These are phyloP conservation scores for Gari tellinella DNA, from an alignment of 2,888 invertebrate species.

Conservation along the genomic window DNA sequence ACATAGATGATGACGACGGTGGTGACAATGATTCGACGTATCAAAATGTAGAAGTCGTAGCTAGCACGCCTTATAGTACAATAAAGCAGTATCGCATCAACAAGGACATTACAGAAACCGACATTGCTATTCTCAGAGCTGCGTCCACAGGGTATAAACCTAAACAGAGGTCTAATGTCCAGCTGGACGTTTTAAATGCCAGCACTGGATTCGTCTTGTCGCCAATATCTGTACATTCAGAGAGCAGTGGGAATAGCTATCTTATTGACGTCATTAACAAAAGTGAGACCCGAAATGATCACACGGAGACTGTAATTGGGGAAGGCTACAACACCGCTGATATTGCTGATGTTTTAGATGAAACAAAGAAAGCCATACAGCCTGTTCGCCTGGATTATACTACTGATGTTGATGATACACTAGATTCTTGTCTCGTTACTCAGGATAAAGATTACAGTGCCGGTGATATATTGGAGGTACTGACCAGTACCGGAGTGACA, in stretches of 20 bases:
- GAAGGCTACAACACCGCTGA: conserved; percentile 23
- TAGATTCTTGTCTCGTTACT: conserved; percentile 4
- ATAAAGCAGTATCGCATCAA: conserved; percentile 6
- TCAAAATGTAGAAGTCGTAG: conserved; percentile 9
- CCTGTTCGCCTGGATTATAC: not conserved
- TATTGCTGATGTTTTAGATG: conserved; percentile 25
- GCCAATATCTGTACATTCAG: conserved; percentile 5
- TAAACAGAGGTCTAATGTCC: no score
- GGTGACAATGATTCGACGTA: not conserved
- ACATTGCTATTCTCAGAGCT: no score
- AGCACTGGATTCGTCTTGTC: conserved; percentile 21
- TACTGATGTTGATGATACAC: not conserved
- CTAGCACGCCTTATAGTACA: conserved; percentile 10
- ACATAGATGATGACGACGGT: conserved; percentile 10
- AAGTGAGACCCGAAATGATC: no score
- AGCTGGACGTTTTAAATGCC: conserved; percentile 22
- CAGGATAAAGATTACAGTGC: conserved; percentile 31
- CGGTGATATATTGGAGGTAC: conserved; percentile 37
- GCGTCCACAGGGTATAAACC: no score
- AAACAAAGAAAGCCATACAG: not conserved
- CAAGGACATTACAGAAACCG: not conserved
- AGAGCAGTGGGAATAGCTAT: no score
- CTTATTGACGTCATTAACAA: no score
- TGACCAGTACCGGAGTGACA: conserved; percentile 14
- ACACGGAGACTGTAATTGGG: no score